Evolutionary conservation across 2,888 invertebrate species (phyloP), one percentile per base, ranked within the genome.

Genomic region (Hypena proboscidalis): DNA sequence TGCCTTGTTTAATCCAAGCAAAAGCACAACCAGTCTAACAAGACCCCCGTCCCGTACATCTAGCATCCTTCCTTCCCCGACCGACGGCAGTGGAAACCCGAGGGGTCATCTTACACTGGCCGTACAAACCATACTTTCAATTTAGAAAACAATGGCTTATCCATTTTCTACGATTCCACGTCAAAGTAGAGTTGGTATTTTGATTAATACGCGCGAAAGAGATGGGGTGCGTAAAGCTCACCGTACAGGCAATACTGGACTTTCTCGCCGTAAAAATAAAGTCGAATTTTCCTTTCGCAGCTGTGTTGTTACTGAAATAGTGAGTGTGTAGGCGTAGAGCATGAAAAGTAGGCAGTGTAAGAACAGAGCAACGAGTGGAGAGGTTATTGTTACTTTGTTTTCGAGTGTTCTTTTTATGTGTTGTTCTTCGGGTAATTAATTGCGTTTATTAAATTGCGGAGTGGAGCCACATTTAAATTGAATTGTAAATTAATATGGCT

Each of bases 131-230:
- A 84, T 85, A 84, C 85, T 89, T 90, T 89, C 90, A 90, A 90
- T 90, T 90, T 90, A 83, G 81, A 77, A 86, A 86, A 90, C 90
- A 90, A 90, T 89, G 77, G 87, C 89, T 87, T 90, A 90, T 89
- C 90, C 90, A 90, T 89, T 89, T 86, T 83, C 89, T 82, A 80
- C 83, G 82, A 87, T 83, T 88, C 88, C 74, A 85, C 85, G 90
- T 90, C 90, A 90, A 90, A 89, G 87, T 86, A 83, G 85, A 85
- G 84, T 85, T 82, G 75, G 83, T 87, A 88, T 90, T 90, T 89
- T 90, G 90, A 90, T 90, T 90, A 90, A 90, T 90, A 87, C 82
- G 88, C 81, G 86, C 73, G 85, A 90, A 85, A 89, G 87, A 87
- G 90, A 90, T 76, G 77, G 85, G 83, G 82, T 84, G 83, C 83